Evolutionary conservation across 2,888 invertebrate species (phyloP).

Genomic region (Drosophila melanosoma): DNA sequence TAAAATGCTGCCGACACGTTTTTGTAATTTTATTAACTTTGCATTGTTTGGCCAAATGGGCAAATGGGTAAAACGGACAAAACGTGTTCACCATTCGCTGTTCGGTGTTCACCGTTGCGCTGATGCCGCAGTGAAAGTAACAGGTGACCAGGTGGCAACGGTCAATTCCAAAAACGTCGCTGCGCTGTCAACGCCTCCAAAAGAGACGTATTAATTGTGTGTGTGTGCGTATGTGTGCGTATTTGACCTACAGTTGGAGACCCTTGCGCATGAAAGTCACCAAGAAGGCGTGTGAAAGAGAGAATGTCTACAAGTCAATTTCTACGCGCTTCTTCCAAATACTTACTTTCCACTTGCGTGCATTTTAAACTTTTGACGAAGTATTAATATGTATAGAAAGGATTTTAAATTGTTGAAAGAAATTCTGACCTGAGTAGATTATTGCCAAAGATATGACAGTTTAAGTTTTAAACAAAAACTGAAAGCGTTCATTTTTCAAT

Average conservation of each 20-base stretch:
- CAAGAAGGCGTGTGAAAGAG: constrained; percentile 48
- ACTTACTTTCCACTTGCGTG: background rate
- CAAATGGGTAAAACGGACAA: constrained; percentile 45
- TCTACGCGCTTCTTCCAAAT: constrained; percentile 16
- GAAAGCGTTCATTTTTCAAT: too few relatives aligned
- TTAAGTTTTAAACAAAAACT: background rate
- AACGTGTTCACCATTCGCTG: constrained; percentile 62
- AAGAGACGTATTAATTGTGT: constrained; percentile 22
- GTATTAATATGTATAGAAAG: too few relatives aligned
- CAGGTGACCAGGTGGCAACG: constrained; percentile 68
- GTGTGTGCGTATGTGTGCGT: background rate
- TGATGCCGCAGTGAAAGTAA: constrained; percentile 65
- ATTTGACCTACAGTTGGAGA: constrained; percentile 48
- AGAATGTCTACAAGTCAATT: constrained; percentile 35
- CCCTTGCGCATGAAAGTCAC: constrained; percentile 53
- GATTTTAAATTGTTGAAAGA: too few relatives aligned
- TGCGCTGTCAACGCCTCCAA: constrained; percentile 55
- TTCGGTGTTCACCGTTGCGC: constrained; percentile 51
- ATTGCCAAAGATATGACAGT: constrained; percentile 9
- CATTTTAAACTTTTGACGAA: background rate
- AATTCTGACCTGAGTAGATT: background rate
- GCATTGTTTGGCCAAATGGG: constrained; percentile 55
- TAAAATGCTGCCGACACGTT: constrained; percentile 36
- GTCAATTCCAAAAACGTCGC: constrained; percentile 60
- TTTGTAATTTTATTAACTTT: constrained; percentile 69